phyloP scores from a whole-genome alignment of 2,797 vertebrate species.

The Periparus ater region DNA sequence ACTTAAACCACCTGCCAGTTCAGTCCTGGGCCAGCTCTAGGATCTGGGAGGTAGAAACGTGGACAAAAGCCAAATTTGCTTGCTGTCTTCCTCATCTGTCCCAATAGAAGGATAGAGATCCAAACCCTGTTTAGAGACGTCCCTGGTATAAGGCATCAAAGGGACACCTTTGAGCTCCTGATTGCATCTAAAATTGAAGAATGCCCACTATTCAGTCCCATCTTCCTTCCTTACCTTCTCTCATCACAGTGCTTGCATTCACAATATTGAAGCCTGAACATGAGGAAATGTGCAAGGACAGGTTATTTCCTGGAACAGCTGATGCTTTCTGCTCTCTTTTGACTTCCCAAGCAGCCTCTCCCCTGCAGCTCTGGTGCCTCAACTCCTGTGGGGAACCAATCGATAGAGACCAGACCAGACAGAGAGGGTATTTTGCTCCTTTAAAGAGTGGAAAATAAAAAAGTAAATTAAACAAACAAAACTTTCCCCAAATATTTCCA shows the following conservation, averaged over 20 bases:
- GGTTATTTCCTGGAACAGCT: slow-evolving; percentile 23
- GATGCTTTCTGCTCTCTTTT: not conserved
- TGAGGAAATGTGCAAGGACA: slow-evolving; percentile 30
- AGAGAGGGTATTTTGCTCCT: accelerated
- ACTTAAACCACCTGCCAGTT: slow-evolving; percentile 61
- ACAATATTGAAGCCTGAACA: not conserved
- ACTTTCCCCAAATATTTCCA: not conserved
- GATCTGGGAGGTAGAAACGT: slow-evolving; percentile 20
- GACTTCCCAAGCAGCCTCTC: not conserved
- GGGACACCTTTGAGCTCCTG: not conserved
- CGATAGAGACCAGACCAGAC: accelerated
- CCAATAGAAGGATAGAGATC: not conserved
- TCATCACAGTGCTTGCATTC: not conserved
- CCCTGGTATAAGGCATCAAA: not conserved
- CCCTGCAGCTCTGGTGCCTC: not conserved
- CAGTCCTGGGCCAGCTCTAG: slow-evolving; percentile 22
- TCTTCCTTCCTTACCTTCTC: not conserved
- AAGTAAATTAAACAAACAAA: not conserved
- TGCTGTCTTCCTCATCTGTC: slow-evolving; percentile 1
- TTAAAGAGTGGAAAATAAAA: not conserved
- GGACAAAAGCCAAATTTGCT: not conserved
- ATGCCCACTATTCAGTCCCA: not conserved
- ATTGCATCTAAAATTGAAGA: not conserved
- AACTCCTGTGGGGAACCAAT: not conserved
- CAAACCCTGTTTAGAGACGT: not conserved